Percentiles rank a stretch among this genome's conserved stretches.
These are phyloP conservation scores for Orestias chungarensis DNA, from an alignment of 2,797 vertebrate genomes.

Conservation along the genomic window DNA sequence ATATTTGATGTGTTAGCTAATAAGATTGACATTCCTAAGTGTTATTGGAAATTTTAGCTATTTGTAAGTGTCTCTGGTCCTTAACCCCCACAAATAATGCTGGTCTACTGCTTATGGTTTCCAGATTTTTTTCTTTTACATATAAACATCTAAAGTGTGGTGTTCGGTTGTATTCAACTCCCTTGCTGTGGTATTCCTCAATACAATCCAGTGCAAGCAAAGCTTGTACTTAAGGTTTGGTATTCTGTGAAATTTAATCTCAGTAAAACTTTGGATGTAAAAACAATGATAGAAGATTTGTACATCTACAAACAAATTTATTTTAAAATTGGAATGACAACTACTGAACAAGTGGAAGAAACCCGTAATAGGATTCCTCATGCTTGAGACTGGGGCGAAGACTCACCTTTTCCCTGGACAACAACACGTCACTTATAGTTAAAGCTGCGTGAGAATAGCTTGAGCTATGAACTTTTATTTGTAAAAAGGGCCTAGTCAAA, in stretches of 20 bases:
- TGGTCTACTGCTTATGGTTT: not conserved
- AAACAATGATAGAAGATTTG: no score
- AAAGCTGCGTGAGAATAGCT: not conserved
- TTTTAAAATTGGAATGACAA: no score
- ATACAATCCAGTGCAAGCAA: not conserved
- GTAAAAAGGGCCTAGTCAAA: not conserved
- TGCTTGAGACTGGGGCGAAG: not conserved
- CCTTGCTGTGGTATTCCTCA: not conserved
- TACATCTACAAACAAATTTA: not conserved
- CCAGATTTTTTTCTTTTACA: not conserved
- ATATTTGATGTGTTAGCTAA: not conserved
- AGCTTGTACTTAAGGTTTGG: not conserved
- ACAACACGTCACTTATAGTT: not conserved
- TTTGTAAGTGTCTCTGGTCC: not conserved
- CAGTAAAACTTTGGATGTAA: not conserved
- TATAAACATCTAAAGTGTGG: not conserved
- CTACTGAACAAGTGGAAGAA: not conserved
- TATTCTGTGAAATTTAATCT: not conserved
- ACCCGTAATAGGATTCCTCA: not conserved
- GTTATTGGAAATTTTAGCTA: not conserved
- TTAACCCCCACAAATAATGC: not conserved
- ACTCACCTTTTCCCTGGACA: not conserved
- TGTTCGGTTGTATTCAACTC: not conserved
- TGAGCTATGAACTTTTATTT: not conserved
- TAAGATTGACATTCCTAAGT: not conserved